Evolutionary conservation across 2,888 invertebrate genomes (phyloP), one percentile per base, ranked within the genome.

Genomic region (Eremobia ochroleuca): DNA sequence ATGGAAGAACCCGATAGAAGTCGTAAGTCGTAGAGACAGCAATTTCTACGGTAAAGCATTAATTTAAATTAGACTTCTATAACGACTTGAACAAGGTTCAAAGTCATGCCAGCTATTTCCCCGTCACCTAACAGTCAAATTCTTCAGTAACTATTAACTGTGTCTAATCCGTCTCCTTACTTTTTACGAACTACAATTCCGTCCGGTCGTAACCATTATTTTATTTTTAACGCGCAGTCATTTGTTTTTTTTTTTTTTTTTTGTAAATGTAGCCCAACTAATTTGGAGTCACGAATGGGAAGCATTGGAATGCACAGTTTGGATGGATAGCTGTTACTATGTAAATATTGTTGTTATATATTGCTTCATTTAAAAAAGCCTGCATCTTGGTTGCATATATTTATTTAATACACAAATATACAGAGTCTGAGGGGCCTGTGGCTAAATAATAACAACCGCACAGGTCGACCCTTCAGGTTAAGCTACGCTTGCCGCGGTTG

Each of bases 201-300:
- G 62, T 81, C 78, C 69, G 80, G 62, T 78, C 79, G 81, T 84
- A 79, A 76, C 34, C 52, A 77, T 68, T 62, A 68, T 79, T 85
- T 85, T 71, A 84, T 86, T 81, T 85, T 72, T 55, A 85, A 84
- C 76, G 73, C 65, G 62, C 64, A 70, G 75, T 43, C 77, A 76
- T 82, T 81, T 83, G 75, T 89, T 85, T 79, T 82, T 79, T 61
- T 49, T 25, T 49, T 49, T 82, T 80, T 67, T 43, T n/a, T 43
- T 49, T 61, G 52, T n/a, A 76, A 71, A 71, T 58, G 46, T 40
- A 72, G 71, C 77, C 40, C 40, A 58, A 79, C 85, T 83, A 88
- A 90, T 87, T 89, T 83, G 55, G 58, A 76, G 65, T 87, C 88
- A 89, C 85, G 88, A 81, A 76, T 52, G 40, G 64, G 77, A 75